Percentiles rank a stretch among this genome's conserved stretches.
These are phyloP conservation scores for Oxyura jamaicensis DNA, from an alignment of 2,113 vertebrate genomes.

Conservation along the genomic window DNA sequence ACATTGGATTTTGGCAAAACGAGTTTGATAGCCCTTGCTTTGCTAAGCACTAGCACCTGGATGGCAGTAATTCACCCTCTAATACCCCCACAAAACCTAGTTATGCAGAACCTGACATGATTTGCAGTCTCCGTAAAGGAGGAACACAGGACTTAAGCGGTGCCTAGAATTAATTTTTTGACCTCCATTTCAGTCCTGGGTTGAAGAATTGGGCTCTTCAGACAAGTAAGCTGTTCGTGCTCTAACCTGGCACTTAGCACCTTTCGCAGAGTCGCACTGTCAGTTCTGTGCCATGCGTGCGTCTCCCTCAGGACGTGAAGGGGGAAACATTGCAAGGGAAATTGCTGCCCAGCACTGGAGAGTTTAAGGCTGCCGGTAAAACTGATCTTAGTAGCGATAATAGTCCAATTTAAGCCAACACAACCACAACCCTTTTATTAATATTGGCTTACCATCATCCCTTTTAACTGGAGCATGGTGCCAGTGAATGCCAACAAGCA, in stretches of 20 bases:
- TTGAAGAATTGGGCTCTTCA: constrained; percentile 23
- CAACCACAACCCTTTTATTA: neutral
- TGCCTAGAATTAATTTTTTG: constrained; percentile 51
- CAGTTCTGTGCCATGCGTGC: neutral
- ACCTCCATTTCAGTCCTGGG: constrained; percentile 49
- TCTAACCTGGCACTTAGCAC: neutral
- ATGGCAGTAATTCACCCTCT: constrained; percentile 60
- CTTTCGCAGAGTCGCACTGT: neutral
- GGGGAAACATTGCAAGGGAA: neutral
- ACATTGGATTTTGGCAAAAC: constrained; percentile 36
- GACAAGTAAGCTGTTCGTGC: neutral
- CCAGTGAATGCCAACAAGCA: neutral
- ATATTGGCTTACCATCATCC: neutral
- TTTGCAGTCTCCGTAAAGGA: constrained; percentile 24
- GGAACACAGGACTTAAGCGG: constrained; percentile 22
- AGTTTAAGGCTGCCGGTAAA: neutral
- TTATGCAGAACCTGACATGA: constrained; percentile 60
- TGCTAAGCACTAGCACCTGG: constrained; percentile 44
- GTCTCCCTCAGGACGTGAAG: neutral
- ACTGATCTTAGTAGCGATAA: neutral
- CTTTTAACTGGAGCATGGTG: neutral
- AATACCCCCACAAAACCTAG: constrained; percentile 55
- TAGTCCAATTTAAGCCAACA: neutral
- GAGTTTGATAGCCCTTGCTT: constrained; percentile 48
- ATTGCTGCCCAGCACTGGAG: neutral